Evolutionary conservation across 1,140 invertebrate genomes (phyloP).

Genomic region (Drosophila subobscura): DNA sequence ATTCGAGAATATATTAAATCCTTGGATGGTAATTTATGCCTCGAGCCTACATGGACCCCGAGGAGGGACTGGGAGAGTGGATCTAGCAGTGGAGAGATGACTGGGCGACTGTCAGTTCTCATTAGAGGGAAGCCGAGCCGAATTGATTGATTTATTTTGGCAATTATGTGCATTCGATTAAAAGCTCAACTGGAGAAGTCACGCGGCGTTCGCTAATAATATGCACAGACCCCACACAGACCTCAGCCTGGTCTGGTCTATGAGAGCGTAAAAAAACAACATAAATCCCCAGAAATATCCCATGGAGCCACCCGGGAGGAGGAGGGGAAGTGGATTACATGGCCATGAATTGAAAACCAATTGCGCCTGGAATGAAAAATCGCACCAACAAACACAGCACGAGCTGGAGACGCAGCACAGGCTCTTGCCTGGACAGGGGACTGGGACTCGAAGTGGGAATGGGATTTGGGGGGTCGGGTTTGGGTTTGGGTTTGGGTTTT

Average conservation of each 20-base stretch:
- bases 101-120: constrained; percentile 63
- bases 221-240: constrained; percentile 41
- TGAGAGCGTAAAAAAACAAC: constrained; percentile 44
- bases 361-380: constrained; percentile 79
- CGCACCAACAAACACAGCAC: constrained; percentile 70
- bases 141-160: constrained; percentile 83
- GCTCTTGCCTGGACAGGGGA: not conserved
- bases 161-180: constrained; percentile 82
- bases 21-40: constrained; percentile 55
- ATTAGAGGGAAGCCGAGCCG: constrained; percentile 64
- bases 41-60: constrained; percentile 24
- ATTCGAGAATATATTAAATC: constrained; percentile 21
- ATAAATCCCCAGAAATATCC: constrained; percentile 81
- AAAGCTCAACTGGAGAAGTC: constrained; percentile 68
- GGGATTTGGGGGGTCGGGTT: constrained; percentile 25
- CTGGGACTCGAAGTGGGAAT: not conserved
- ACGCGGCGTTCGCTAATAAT: constrained; percentile 74
- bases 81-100: not conserved
- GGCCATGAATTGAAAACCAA: constrained; percentile 81
- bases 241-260: constrained; percentile 28
- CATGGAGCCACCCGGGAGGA: constrained; percentile 56
- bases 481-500: constrained; percentile 7
- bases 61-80: too few relatives aligned
- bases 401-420: constrained; percentile 5
- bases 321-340: constrained; percentile 54